Evolutionary conservation across 2,113 vertebrate genomes (phyloP).

Genomic region (Petroica traversi): DNA sequence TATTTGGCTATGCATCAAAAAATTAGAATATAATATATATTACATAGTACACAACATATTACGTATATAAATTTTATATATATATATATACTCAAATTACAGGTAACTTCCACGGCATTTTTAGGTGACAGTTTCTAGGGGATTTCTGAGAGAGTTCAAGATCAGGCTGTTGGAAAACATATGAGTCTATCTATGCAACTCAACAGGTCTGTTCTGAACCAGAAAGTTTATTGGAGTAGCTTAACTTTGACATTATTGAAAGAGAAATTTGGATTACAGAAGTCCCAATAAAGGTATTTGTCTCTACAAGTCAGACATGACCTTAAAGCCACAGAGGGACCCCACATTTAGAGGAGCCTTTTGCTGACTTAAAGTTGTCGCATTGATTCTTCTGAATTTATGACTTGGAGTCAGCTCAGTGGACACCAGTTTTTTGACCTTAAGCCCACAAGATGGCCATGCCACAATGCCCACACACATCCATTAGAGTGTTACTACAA

Average conservation of each 20-base stretch:
- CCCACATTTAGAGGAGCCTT: neutral
- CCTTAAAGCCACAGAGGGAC: neutral
- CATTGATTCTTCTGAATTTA: neutral
- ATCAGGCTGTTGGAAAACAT: neutral
- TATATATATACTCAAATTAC: neutral
- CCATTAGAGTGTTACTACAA: neutral
- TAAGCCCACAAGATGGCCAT: neutral
- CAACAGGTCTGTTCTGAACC: neutral
- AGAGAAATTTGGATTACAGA: neutral
- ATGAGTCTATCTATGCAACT: rapidly evolving
- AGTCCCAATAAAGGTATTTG: neutral
- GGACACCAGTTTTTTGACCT: neutral
- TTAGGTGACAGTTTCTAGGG: neutral
- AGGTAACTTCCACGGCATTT: neutral
- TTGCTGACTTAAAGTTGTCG: neutral
- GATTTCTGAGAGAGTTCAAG: neutral
- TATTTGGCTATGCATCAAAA: neutral
- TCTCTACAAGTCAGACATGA: neutral
- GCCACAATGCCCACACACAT: neutral
- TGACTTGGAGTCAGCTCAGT: neutral
- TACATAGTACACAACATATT: too few relatives aligned
- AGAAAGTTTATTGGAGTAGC: neutral
- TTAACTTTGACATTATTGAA: neutral
- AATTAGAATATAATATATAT: neutral
- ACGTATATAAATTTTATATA: too few relatives aligned